phyloP scores from a whole-genome alignment of 2,797 vertebrate species.

The Cacajao melanocephalus region DNA sequence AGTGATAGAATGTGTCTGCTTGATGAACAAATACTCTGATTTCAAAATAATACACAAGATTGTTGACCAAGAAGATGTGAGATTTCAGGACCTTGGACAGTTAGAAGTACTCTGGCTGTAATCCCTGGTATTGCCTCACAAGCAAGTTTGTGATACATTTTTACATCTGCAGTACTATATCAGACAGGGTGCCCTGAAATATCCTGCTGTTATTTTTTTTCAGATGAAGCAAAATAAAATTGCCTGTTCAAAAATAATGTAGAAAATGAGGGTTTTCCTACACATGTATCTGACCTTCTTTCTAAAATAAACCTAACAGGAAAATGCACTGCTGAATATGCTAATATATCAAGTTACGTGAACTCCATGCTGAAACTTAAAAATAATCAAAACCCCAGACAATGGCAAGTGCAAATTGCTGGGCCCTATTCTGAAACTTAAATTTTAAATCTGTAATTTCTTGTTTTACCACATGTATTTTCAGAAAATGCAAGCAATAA shows the following conservation, averaged over 20 bases:
- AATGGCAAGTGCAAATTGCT: neutral
- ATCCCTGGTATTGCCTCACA: neutral
- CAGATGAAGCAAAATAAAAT: neutral
- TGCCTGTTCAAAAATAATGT: neutral
- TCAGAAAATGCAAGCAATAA: neutral
- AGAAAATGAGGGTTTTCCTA: neutral
- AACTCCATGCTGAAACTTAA: slow-evolving; percentile 8
- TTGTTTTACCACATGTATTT: neutral
- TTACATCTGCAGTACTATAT: neutral
- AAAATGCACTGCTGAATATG: neutral
- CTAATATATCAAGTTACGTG: neutral
- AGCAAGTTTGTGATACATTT: neutral
- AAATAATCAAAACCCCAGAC: neutral
- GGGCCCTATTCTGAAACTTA: slow-evolving; percentile 12
- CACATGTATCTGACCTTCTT: slow-evolving; percentile 12
- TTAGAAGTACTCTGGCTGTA: neutral
- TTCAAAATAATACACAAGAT: neutral
- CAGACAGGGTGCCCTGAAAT: neutral
- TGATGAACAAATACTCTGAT: neutral
- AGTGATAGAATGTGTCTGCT: neutral
- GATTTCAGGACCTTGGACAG: slow-evolving; percentile 84
- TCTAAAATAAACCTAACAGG: slow-evolving; percentile 20
- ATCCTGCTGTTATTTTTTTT: neutral
- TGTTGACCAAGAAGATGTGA: rapidly evolving
- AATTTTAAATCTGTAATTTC: neutral